These are phyloP conservation scores for Zaprionus davidi DNA, from an alignment of 1,140 invertebrate species.

Conservation along the genomic window DNA sequence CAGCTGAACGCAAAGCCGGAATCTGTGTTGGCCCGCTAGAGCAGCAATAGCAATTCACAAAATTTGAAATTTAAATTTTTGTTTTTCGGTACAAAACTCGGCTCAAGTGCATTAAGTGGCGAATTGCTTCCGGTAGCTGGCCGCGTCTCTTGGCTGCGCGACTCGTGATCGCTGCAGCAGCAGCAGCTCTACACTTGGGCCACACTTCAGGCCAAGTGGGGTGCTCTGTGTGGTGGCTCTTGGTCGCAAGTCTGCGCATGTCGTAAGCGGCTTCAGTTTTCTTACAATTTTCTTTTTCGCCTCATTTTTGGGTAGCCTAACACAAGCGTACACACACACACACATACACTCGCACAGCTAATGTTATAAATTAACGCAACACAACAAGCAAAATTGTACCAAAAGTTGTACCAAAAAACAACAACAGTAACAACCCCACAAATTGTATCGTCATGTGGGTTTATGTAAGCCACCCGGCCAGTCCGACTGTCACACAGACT, in stretches of 20 bases:
- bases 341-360: conserved; percentile 20
- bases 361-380: conserved; percentile 71
- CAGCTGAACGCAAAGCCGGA: conserved; percentile 47
- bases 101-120: conserved; percentile 57
- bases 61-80: conserved; percentile 58
- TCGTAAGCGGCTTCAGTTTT: conserved; percentile 61
- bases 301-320: conserved; percentile 53
- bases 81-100: conserved; percentile 48
- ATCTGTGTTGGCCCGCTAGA: conserved; percentile 22
- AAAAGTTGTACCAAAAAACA: conserved; percentile 17
- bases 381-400: conserved; percentile 46
- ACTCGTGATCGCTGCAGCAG: conserved; percentile 12
- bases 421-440: conserved; percentile 28
- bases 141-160: background rate
- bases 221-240: conserved; percentile 27
- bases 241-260: conserved; percentile 47
- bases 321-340: background rate
- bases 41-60: conserved; percentile 28
- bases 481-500: conserved; percentile 17
- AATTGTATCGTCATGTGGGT: conserved; percentile 63
- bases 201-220: conserved; percentile 46
- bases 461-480: conserved; percentile 72
- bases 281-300: conserved; percentile 52
- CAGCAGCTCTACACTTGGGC: conserved; percentile 40
- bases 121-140: conserved; percentile 64